Base-by-base conservation (phyloP, 2,113 vertebrate species). In the Polypterus bichir region DNA sequence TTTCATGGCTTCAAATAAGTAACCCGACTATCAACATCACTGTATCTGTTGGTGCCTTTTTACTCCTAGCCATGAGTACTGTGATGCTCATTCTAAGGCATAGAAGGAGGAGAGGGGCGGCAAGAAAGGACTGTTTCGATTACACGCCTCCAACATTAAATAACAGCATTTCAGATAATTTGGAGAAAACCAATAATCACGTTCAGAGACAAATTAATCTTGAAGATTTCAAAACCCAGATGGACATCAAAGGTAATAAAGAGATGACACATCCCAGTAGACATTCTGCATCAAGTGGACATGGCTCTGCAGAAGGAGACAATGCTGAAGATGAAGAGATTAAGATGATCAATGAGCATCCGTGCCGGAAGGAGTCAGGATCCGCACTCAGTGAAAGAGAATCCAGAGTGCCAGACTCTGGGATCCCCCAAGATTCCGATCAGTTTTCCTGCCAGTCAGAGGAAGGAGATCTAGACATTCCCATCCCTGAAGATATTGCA, bases 311-410 rank as follows among this genome's bases (percentile, higher is more conserved):
- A 0, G 88, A 93, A 74, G 91, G 86, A 44, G 89, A 94, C 69
- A 91, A 81, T 5, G 87, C 87, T 5, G 93, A 97, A 67, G 93
- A 95, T 1, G 84, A 89, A 65, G 95, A 94, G 76, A 93, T 95
- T 59, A 88, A 90, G 74, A 81, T 77, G 82, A 92, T 96, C 59
- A 94, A 84, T 64, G 81, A 88, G 47, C 78, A 78, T 64, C 80
- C 79, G 55, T 86, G 75, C 63, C 74, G 70, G 55, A 88, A 88
- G 74, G 75, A 68, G 46, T 48, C 68, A 0, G 8, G 73, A 49
- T 82, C 78, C 1, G 56, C 47, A 0, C 62, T 82, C 51, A 79
- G 75, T 0, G 70, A 80, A 8, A 44, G 54, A 0, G 7, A 65
- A 3, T 82, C 68, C 1, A 69, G 73, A 47, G 76, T 87, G 46